Percentiles rank a stretch among this genome's conserved stretches.
phyloP scores from a whole-genome alignment of 2,113 vertebrate species.

The Bucco capensis region DNA sequence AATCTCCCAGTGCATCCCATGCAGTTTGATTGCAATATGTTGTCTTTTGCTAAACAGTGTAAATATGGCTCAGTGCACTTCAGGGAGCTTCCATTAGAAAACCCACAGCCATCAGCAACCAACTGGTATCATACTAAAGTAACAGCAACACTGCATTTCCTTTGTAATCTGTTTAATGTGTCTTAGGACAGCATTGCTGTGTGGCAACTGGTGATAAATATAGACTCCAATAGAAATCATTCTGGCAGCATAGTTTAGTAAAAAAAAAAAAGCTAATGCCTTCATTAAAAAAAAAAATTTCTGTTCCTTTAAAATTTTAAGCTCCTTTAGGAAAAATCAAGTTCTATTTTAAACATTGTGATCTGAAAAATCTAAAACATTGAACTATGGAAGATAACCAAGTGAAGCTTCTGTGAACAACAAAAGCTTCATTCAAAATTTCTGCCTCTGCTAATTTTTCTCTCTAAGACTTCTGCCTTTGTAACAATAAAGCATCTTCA shows the following conservation, averaged over 20 bases:
- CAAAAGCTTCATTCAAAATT: neutral
- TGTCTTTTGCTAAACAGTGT: neutral
- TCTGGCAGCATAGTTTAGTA: slow-evolving; percentile 29
- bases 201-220: neutral
- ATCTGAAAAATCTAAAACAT: slow-evolving; percentile 48
- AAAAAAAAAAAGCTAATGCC: neutral
- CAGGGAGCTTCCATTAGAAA: neutral
- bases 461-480: neutral
- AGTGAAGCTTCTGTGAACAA: neutral
- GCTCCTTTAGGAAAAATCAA: slow-evolving; percentile 30
- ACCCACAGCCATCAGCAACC: neutral
- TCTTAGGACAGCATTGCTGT: neutral
- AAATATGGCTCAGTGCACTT: neutral
- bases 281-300: neutral
- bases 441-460: neutral
- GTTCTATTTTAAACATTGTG: slow-evolving; percentile 16
- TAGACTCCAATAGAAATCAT: neutral
- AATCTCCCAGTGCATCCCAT: neutral
- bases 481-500: neutral
- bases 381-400: neutral
- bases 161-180: neutral
- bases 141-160: neutral
- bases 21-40: neutral
- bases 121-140: neutral
- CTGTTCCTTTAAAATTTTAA: slow-evolving; percentile 31